Evolutionary conservation across 1,140 invertebrate species (phyloP), one percentile per base, ranked within the genome.

Genomic region (Leptoteleia sp.): DNA sequence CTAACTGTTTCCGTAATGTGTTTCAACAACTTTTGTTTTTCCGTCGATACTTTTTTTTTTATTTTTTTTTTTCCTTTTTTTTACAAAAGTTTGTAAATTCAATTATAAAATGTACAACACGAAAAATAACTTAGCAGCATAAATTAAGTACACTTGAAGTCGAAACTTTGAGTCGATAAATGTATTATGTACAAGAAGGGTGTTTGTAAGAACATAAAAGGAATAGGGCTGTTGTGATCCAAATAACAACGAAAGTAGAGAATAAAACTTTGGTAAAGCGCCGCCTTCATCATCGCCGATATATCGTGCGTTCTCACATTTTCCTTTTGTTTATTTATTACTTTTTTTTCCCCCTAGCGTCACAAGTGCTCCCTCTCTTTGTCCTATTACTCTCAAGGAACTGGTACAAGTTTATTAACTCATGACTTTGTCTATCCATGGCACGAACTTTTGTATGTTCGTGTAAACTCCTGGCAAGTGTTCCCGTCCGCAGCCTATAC

Each of bases 381-480:
- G 12, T 61, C 37, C 31, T 68, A 62, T 67, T 61, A 50, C 42
- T 75, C 13, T 29, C 50, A 81, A n/a, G 68, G 57, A 81, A 81
- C 72, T 77, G 17, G 40, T 61, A 65, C 31, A 68, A 59, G 40
- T 57, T 70, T n/a, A 48, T 79, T 83, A 92, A 81, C 90, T 91
- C 91, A 94, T 94, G 11, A 94, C 93, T 90, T 94, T 95, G 81
- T 95, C 94, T 48, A 97, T 95, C 96, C 96, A 97, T n/a, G 95
- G 94, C 48, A 96, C 94, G 84, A 96, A 97, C 86, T 95, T 95
- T 81, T 96, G 95, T 82, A 97, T 96, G 82, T 97, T 97, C 0
- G 96, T 97, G 81, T 97, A 97, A 0, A 97, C 95, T 7, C 95
- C 95, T 0, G 95, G 95, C n/a, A 97, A 85, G 84, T 96, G 95